phyloP scores from a whole-genome alignment of 2,797 vertebrate species.

The Ataeniobius toweri region DNA sequence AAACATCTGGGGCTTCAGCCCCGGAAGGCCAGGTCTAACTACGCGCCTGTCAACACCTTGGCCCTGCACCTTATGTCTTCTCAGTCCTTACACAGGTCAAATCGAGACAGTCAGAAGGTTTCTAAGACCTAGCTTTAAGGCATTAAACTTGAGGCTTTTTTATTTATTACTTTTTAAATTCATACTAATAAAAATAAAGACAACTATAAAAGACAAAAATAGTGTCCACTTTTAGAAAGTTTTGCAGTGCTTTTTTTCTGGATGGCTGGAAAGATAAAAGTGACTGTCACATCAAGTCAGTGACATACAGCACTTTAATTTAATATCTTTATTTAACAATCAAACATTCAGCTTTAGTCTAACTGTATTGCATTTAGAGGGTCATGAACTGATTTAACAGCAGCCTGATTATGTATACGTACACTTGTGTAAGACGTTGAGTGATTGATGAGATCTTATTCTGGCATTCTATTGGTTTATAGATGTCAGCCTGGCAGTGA shows the following conservation, averaged over 20 bases:
- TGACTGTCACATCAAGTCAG: not conserved
- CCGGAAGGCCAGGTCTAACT: too few species aligned
- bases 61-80: not conserved
- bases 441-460: not conserved
- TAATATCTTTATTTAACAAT: not conserved
- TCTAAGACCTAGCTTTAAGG: not conserved
- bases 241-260: not conserved
- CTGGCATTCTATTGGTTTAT: conserved; percentile 12
- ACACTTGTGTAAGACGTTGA: not conserved
- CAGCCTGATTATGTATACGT: not conserved
- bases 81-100: not conserved
- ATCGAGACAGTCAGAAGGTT: not conserved
- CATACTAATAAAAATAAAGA: not conserved
- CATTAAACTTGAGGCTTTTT: not conserved
- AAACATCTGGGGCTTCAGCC: too few species aligned
- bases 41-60: too few species aligned
- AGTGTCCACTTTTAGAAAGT: not conserved
- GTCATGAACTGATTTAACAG: not conserved
- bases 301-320: not conserved
- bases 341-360: too few species aligned
- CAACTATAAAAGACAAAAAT: not conserved
- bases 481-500: not conserved
- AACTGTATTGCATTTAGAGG: not conserved
- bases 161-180: not conserved
- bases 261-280: not conserved